Evolutionary conservation across 2,888 invertebrate species (phyloP), one percentile per base, ranked within the genome.

Genomic region (Minunthozetes semirufus): DNA sequence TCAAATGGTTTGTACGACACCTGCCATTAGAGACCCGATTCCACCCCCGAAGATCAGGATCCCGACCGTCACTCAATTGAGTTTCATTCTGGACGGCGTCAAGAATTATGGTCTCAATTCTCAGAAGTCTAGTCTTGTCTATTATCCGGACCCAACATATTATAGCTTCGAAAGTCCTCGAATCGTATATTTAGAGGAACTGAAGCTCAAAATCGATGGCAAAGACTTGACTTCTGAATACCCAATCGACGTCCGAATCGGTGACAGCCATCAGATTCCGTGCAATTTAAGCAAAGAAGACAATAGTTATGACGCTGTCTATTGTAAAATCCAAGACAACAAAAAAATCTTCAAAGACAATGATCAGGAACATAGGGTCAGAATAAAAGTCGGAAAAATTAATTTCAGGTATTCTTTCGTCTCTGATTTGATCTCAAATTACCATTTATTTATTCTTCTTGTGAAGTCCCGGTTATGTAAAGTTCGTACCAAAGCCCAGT

Each of bases 1-100:
- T 2, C 9, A 25, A 38, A 81, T 82, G 82, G 72, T 73, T 11
- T 83, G 82, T 75, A 78, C 77, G 8, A 79, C 81, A 15, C 80
- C 81, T 0, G 33, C 75, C 8, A 42, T 68, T 13, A 22, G n/a
- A 11, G 68, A 68, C 22, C 9, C n/a, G 1, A 22, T 68, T 22
- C 4, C 46, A 0, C 6, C 42, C n/a, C 61, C 61, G 3, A 61
- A 61, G 15, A 61, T 29, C 13, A 61, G 17, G 3, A n/a, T 38
- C 56, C 48, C 42, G 11, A 38, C 42, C 33, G 72, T 53, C 9
- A 46, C 68, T 8, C 46, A 68, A 11, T 46, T 68, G 25, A 42
- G 19, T 19, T 75, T 70, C 38, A 42, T 78, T 5, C 81, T 82
- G 82, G 83, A 83, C 75, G 82, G 81, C 0, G 82, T 82, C 5